Base-by-base conservation (phyloP, 2,797 vertebrate genomes). In the Poecile montanus region DNA sequence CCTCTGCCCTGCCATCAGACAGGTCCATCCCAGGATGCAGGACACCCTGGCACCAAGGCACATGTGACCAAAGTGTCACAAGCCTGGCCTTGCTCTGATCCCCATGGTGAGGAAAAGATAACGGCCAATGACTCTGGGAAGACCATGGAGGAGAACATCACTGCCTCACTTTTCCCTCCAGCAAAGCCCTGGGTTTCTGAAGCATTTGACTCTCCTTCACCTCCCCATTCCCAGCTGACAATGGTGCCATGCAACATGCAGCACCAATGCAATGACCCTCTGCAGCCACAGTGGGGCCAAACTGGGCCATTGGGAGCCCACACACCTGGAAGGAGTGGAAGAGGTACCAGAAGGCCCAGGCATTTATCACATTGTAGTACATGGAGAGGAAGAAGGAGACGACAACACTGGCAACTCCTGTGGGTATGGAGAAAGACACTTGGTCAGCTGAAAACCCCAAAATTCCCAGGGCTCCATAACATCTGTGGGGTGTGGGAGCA, bases 301-400 rank as follows among this genome's bases (percentile, higher is more conserved):
- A 56, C 38, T 7, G 0, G 22, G 42, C 62, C 0, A 0, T 2
- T 2, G 12, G 30, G n/a, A 1, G 1, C 23, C 34, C 56, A 73
- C 96, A 27, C 54, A 99, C 99, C 98, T 99, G 99, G 97, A 99
- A 99, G 85, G 99, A 99, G 95, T 99, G 97, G 96, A 99, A 99
- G 95, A 99, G 98, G 96, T 99, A 99, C 99, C 99, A 99, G 98
- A 99, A 99, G 91, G 98, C 98, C 99, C 99, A 99, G 82, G 98
- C 98, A 0, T 98, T 99, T 96, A 99, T 98, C 95, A 99, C 96
- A 0, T 99, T 99, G 98, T 99, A 99, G 97, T 99, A 99, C 91
- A 99, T 98, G 96, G 98, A 98, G 22, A 99, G 97, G 96, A 99
- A 99, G 93, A 98, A 82, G 38, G 99, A 99, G 8, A 98, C 98